These are phyloP conservation scores for Cricetomys ansorgei DNA, from an alignment of 2,113 vertebrate genomes.

Conservation along the genomic window DNA sequence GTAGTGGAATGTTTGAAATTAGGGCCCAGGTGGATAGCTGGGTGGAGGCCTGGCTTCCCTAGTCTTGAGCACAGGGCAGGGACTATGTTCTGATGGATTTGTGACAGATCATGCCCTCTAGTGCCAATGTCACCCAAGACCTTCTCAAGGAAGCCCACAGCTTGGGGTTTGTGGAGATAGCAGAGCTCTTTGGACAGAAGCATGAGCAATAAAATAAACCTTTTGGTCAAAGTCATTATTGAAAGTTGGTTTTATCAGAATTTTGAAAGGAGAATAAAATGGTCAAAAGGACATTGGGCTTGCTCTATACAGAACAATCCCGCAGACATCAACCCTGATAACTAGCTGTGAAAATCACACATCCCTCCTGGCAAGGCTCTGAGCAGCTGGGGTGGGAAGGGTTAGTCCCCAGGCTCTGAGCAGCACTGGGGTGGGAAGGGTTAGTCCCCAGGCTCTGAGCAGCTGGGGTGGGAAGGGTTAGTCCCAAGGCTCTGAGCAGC, in stretches of 20 bases:
- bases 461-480: too few relatives aligned
- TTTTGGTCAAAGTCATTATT: conserved; percentile 18
- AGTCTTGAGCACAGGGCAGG: not conserved
- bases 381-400: too few relatives aligned
- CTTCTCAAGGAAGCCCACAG: not conserved
- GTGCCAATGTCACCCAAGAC: not conserved
- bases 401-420: too few relatives aligned
- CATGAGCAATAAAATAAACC: not conserved
- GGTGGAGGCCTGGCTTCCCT: not conserved
- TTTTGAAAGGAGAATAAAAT: not conserved
- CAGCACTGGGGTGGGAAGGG: fast-evolving
- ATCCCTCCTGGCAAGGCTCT: not conserved
- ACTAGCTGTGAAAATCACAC: not conserved
- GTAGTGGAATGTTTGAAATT: not conserved
- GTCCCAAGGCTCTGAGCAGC: not conserved
- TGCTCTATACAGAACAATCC: not conserved
- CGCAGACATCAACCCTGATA: not conserved
- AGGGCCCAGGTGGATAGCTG: not conserved
- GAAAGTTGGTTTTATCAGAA: conserved; percentile 24
- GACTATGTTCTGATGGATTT: not conserved
- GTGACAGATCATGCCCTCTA: not conserved
- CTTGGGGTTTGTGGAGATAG: conserved; percentile 6
- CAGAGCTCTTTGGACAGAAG: not conserved
- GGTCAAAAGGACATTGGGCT: not conserved
- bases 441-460: not conserved